A percentile compares a stretch with the other conserved stretches of the same genome.
phyloP scores from a whole-genome alignment of 2,113 vertebrate genomes.

The Peromyscus leucopus region DNA sequence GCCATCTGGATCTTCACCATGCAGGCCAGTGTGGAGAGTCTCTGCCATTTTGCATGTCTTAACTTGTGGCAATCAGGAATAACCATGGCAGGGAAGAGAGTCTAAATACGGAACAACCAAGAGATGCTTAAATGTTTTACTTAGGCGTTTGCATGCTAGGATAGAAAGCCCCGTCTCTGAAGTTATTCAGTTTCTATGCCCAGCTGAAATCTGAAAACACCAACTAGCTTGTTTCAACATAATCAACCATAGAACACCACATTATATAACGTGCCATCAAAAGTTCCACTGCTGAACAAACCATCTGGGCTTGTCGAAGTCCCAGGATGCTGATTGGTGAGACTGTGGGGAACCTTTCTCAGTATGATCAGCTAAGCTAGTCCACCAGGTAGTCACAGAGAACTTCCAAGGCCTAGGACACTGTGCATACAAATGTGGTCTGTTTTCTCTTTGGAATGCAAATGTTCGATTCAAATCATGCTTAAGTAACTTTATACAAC shows the following conservation, averaged over 20 bases:
- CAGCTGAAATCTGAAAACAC: slow-evolving; percentile 29
- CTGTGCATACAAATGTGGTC: background rate
- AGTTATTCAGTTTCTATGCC: slow-evolving; percentile 18
- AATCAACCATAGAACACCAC: background rate
- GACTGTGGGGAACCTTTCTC: background rate
- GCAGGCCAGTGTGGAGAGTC: background rate
- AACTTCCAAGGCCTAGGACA: background rate
- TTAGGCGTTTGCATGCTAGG: background rate
- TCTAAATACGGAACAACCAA: background rate
- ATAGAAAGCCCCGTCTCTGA: slow-evolving; percentile 28
- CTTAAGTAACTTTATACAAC: background rate
- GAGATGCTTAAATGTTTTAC: background rate
- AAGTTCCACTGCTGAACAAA: background rate
- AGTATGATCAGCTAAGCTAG: background rate
- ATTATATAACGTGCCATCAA: background rate
- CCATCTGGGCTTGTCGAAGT: background rate
- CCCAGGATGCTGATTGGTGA: background rate
- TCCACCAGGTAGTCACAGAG: background rate
- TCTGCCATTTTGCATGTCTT: slow-evolving; percentile 9
- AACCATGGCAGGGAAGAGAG: background rate
- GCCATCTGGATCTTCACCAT: background rate
- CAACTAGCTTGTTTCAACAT: background rate
- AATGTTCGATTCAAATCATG: slow-evolving; percentile 31
- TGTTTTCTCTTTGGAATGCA: slow-evolving; percentile 19
- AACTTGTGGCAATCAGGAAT: background rate